Evolutionary conservation across 2,113 vertebrate genomes (phyloP).

Genomic region (Phrynosoma platyrhinos): DNA sequence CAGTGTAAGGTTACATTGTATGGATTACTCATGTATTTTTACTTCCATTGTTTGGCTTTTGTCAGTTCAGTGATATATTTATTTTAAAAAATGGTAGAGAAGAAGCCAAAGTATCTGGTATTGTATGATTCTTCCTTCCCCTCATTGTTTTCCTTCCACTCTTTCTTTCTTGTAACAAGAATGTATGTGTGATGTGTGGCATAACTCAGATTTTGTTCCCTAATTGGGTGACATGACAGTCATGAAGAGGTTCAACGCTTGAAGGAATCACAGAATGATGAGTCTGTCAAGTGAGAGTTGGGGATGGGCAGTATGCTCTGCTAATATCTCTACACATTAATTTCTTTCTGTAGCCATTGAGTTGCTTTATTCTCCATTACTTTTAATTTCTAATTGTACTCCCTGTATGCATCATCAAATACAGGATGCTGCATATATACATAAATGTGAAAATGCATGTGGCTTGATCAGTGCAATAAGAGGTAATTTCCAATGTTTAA

Average conservation of each 20-base stretch:
- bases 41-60: background rate
- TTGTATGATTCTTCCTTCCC: background rate
- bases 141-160: background rate
- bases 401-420: background rate
- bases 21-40: background rate
- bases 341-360: background rate
- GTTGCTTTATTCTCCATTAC: background rate
- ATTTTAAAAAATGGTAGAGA: background rate
- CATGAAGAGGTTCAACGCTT: constrained; percentile 1
- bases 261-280: background rate
- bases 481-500: background rate
- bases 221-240: constrained; percentile 26
- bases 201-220: constrained; percentile 7
- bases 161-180: background rate
- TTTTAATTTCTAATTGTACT: background rate
- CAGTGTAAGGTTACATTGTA: background rate
- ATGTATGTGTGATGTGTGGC: background rate
- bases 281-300: background rate
- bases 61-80: background rate
- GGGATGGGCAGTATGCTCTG: background rate
- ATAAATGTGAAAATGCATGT: background rate
- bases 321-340: background rate
- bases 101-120: background rate
- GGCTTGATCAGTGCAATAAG: background rate
- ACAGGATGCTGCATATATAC: background rate